Evolutionary conservation across 2,888 invertebrate species (phyloP).

Genomic region (Cephus runcator): DNA sequence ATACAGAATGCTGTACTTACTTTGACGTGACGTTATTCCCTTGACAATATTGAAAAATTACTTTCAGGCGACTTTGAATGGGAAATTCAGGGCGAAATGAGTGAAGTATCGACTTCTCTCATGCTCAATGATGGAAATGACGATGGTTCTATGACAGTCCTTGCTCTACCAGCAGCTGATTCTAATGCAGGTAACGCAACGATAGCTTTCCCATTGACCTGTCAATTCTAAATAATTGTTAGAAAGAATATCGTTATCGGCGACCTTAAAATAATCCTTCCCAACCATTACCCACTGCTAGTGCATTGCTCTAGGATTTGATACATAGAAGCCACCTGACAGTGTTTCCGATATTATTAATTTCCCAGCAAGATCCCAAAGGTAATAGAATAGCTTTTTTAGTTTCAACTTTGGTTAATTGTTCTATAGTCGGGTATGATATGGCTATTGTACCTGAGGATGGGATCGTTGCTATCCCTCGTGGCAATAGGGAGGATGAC

Average conservation of each 20-base stretch:
- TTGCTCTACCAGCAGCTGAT: constrained; percentile 46
- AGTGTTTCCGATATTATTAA: neutral
- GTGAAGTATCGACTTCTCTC: constrained; percentile 57
- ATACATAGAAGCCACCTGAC: neutral
- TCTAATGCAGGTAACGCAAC: constrained; percentile 38
- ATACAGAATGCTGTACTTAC: constrained; percentile 1
- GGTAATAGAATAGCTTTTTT: neutral
- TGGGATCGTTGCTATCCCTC: constrained; percentile 53
- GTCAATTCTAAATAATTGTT: neutral
- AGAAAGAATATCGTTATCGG: neutral
- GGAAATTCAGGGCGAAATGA: constrained; percentile 73
- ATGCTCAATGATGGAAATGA: constrained; percentile 57
- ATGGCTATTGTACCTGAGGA: constrained; percentile 55
- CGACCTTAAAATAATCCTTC: neutral
- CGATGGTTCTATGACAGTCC: constrained; percentile 42
- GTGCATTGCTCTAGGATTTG: neutral
- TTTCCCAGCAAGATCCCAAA: neutral
- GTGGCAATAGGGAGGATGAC: constrained; percentile 47
- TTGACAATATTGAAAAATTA: neutral
- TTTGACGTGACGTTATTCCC: neutral
- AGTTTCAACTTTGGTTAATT: constrained; percentile 12
- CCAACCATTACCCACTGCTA: neutral
- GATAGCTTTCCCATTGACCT: neutral
- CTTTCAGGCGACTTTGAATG: constrained; percentile 77
- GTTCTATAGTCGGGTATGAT: constrained; percentile 50